phyloP scores from a whole-genome alignment of 2,113 vertebrate species.

The Eubucco bourcierii region DNA sequence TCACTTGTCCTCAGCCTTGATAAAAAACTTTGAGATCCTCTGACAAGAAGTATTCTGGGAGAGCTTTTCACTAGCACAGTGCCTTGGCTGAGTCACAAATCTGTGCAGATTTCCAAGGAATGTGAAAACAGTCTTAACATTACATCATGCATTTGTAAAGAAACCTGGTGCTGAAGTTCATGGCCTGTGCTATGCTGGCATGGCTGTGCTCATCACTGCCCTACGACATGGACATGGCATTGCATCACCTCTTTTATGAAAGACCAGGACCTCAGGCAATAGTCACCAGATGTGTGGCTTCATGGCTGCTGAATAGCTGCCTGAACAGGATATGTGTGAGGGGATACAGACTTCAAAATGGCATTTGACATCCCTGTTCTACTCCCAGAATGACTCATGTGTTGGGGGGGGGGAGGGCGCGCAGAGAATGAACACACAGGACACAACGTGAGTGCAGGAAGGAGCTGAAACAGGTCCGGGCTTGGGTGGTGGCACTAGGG shows the following conservation, averaged over 20 bases:
- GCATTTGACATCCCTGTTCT: background rate
- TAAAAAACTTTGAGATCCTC: background rate
- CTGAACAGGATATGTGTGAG: background rate
- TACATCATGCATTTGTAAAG: background rate
- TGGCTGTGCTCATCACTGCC: background rate
- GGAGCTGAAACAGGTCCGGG: background rate
- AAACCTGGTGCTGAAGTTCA: background rate
- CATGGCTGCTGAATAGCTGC: background rate
- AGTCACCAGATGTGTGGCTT: background rate
- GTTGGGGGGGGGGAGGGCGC: background rate
- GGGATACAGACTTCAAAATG: background rate
- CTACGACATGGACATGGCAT: background rate
- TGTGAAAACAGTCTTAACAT: background rate
- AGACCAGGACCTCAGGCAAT: background rate
- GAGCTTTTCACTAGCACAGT: background rate
- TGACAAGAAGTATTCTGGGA: background rate
- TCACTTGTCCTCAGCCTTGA: background rate
- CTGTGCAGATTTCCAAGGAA: background rate
- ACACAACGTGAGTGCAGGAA: background rate
- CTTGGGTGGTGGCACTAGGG: background rate
- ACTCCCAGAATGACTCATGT: background rate
- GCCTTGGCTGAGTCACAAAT: background rate
- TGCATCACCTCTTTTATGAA: constrained; percentile 5
- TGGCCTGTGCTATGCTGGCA: background rate
- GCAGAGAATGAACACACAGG: background rate